Evolutionary conservation across 2,888 invertebrate genomes (phyloP).

Genomic region (Papilio gigon): DNA sequence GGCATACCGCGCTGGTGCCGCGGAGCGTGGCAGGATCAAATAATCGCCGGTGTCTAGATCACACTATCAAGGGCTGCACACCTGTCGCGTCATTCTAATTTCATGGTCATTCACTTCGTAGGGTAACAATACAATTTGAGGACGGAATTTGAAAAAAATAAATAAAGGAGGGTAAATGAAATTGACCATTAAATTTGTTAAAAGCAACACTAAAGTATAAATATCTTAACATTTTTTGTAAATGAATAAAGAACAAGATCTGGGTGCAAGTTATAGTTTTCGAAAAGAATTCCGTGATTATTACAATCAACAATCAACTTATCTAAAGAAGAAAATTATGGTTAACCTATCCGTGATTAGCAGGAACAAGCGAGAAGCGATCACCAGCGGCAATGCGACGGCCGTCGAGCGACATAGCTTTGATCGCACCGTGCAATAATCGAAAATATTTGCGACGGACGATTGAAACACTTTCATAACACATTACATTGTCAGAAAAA

Average conservation of each 20-base stretch:
- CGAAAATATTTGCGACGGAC: constrained; percentile 42
- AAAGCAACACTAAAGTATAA: too few relatives aligned
- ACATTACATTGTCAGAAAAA: constrained; percentile 2
- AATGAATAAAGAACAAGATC: too few relatives aligned
- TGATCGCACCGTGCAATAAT: constrained; percentile 44
- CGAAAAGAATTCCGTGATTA: neutral
- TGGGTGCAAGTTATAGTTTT: neutral
- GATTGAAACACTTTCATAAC: constrained; percentile 45
- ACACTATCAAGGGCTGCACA: constrained; percentile 51
- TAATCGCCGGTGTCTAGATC: constrained; percentile 41
- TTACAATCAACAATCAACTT: neutral
- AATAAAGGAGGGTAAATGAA: too few relatives aligned
- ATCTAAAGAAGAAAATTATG: constrained; percentile 26
- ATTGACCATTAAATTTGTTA: too few relatives aligned
- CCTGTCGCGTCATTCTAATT: constrained; percentile 69
- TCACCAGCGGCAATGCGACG: constrained; percentile 28
- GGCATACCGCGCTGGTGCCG: constrained; percentile 28
- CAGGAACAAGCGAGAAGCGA: constrained; percentile 43
- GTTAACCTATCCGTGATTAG: constrained; percentile 27
- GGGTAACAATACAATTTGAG: constrained; percentile 21
- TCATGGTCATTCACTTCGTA: constrained; percentile 65
- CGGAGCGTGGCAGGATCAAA: constrained; percentile 39
- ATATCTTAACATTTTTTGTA: too few relatives aligned
- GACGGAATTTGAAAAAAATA: too few relatives aligned
- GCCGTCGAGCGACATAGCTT: constrained; percentile 34